A percentile compares a stretch with the other conserved stretches of the same genome.
These are phyloP conservation scores for Marasmarcha lunaedactyla DNA, from an alignment of 2,888 invertebrate species.

Conservation along the genomic window DNA sequence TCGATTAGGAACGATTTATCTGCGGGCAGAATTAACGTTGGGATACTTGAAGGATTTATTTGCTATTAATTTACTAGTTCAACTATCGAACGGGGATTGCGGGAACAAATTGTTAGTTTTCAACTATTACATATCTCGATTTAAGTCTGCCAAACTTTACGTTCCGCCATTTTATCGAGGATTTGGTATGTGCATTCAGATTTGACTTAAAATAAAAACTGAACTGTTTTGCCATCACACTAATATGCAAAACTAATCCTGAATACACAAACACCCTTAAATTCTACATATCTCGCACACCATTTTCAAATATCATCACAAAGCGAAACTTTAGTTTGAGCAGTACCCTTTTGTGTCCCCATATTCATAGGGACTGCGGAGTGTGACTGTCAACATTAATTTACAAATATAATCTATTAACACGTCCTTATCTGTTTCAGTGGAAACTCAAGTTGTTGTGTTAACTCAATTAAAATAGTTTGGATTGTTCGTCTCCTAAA, in stretches of 20 bases:
- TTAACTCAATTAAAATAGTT: slow-evolving; percentile 21
- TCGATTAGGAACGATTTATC: neutral
- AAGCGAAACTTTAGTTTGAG: too few relatives aligned
- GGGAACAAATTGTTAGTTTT: slow-evolving; percentile 33
- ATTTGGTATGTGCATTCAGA: too few relatives aligned
- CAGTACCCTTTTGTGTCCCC: too few relatives aligned
- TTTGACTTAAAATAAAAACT: too few relatives aligned
- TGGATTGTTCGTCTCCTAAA: slow-evolving; percentile 10
- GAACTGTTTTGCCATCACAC: too few relatives aligned
- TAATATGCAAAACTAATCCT: too few relatives aligned
- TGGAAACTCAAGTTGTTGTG: slow-evolving; percentile 20
- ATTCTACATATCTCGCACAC: too few relatives aligned
- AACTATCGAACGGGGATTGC: slow-evolving; percentile 21
- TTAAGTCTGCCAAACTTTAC: neutral
- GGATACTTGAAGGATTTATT: slow-evolving; percentile 24
- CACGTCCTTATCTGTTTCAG: slow-evolving; percentile 28
- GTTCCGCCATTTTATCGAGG: too few relatives aligned
- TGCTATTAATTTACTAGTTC: slow-evolving; percentile 28
- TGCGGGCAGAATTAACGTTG: neutral
- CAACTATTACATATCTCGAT: slow-evolving; percentile 13
- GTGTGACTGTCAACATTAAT: slow-evolving; percentile 40
- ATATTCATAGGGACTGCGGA: slow-evolving; percentile 24
- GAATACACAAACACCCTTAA: too few relatives aligned
- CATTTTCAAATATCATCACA: too few relatives aligned
- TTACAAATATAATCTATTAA: slow-evolving; percentile 39